phyloP scores from a whole-genome alignment of 37 sponge, comb jelly and placozoan genomes.

The Lycopodina hypogea region DNA sequence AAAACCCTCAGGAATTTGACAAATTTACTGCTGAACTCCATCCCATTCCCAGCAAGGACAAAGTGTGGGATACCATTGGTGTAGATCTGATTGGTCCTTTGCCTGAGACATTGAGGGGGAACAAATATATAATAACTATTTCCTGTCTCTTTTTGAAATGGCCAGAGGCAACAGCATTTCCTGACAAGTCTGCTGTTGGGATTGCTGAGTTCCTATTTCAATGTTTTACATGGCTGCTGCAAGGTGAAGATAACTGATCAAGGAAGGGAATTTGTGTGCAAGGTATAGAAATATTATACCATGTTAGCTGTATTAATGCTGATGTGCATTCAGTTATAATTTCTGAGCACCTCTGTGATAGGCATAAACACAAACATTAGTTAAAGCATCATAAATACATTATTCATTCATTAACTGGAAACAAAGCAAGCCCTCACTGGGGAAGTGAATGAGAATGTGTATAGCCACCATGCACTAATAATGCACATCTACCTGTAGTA shows the following conservation, averaged over 20 bases:
- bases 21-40: constrained; percentile 34
- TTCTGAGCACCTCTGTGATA: too few relatives aligned
- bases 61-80: constrained; percentile 31
- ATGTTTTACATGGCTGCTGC: constrained; percentile 21
- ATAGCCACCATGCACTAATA: too few relatives aligned
- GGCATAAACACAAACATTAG: too few relatives aligned
- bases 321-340: too few relatives aligned
- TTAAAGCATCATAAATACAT: too few relatives aligned
- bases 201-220: constrained; percentile 38
- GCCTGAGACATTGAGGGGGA: constrained; percentile 28
- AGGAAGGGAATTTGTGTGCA: constrained; percentile 43
- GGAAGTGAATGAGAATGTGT: too few relatives aligned
- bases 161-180: constrained; percentile 36
- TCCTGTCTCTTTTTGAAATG: constrained; percentile 32
- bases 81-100: constrained; percentile 42
- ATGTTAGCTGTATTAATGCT: too few relatives aligned
- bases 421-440: too few relatives aligned
- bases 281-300: constrained; percentile 11
- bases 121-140: constrained; percentile 39
- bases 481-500: neutral
- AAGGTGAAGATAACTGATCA: constrained; percentile 20
- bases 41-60: constrained; percentile 30
- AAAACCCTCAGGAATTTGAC: too few relatives aligned
- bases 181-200: constrained; percentile 15
- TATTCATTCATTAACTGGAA: too few relatives aligned